These are phyloP conservation scores for Ditylenchus weischeri DNA, from an alignment of 2,888 invertebrate genomes.

Conservation along the genomic window DNA sequence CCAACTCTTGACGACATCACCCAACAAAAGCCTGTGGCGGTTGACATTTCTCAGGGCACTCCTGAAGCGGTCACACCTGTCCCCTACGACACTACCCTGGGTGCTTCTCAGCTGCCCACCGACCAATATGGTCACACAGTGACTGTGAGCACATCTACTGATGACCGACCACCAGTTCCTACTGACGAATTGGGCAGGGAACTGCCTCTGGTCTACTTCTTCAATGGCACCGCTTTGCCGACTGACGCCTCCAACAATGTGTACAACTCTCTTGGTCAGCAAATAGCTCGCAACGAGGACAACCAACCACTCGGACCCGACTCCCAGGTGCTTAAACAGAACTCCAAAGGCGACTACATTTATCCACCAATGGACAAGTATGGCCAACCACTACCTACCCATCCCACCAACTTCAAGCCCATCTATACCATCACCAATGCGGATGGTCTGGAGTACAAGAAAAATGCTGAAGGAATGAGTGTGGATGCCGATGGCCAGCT, in stretches of 20 bases:
- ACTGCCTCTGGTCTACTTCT: constrained; percentile 43
- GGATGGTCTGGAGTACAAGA: constrained; percentile 24
- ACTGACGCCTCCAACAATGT: constrained; percentile 25
- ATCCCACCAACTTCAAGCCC: constrained; percentile 25
- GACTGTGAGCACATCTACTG: constrained; percentile 1
- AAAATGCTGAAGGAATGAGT: constrained; percentile 13
- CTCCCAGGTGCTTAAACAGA: constrained; percentile 38
- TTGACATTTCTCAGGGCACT: not conserved
- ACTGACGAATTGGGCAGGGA: constrained; percentile 38
- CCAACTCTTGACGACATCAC: constrained; percentile 10
- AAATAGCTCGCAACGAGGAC: constrained; percentile 31
- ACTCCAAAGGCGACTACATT: constrained; percentile 46
- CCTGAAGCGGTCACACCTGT: not conserved
- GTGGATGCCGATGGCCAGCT: constrained; percentile 30
- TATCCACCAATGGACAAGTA: constrained; percentile 48
- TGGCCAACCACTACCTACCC: constrained; percentile 37
- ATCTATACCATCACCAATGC: constrained; percentile 22
- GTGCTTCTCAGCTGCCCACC: constrained; percentile 42
- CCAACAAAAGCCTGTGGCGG: constrained; percentile 3
- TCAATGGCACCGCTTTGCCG: constrained; percentile 42
- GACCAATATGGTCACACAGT: constrained; percentile 29
- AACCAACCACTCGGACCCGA: constrained; percentile 37
- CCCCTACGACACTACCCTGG: not conserved
- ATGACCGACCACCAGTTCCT: constrained; percentile 33
- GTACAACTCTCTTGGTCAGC: constrained; percentile 14